Base-by-base conservation (phyloP, 2,888 invertebrate species). In the Spisula subtruncata region DNA sequence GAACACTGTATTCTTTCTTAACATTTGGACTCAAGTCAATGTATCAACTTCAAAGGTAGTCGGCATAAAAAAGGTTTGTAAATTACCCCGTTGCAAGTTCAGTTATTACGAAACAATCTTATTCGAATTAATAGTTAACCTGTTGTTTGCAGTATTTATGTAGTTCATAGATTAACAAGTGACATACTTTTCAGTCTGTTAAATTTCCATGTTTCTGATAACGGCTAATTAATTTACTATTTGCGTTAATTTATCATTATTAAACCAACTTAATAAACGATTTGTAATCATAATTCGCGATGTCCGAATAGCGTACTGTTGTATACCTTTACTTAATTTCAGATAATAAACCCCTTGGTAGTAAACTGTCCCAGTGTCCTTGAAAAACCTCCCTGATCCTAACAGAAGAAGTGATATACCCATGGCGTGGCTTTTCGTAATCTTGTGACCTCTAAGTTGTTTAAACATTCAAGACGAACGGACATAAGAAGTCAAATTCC, bases 201-300 rank as follows among this genome's bases (percentile, higher is more conserved):
- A 35, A 75, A 75, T 75, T 5, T 75, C 75, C 0, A 32, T 32
- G 18, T 18, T 14, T 32, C 75, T 35, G 75, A 75, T 75, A 75
- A 75, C 75, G 6, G 1, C 29, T 6, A 2, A 75, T 75, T 75
- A 32, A 16, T 35, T 35, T 32, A 14, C 32, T 32, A 75, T 75
- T 75, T 16, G 12, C 0, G 4, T 32, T 29, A 16, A 32, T 75
- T 75, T 75, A 32, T 75, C 75, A 18, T 75, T 25, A 32, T 18
- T 16, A 18, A 12, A 32, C 10, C 8, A 75, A 75, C 35, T 75
- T 4, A 18, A 0, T 35, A 35, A 75, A 35, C 14, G 12, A 75
- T 75, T 75, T 75, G 75, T 75, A 75, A 75, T 35, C 32, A 75
- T 75, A 75, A 32, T 75, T 35, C 35, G 75, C 75, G 75, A 75